These are phyloP conservation scores for Xiphorhynchus erythropygius DNA, from an alignment of 2,797 vertebrate species.

Conservation along the genomic window DNA sequence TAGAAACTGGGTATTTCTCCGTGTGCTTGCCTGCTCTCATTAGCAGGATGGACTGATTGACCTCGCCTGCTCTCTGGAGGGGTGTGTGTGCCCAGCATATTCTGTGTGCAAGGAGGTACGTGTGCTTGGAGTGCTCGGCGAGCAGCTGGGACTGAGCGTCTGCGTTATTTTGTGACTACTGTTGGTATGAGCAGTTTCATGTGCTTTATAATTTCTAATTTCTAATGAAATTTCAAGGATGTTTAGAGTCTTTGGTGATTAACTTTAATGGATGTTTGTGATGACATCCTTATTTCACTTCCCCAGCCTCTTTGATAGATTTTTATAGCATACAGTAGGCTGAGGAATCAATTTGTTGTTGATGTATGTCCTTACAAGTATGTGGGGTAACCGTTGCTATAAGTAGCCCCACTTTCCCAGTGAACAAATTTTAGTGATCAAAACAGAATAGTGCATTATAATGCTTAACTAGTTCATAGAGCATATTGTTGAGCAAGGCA, in stretches of 20 bases:
- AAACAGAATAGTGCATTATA: neutral
- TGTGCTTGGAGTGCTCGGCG: fast-evolving
- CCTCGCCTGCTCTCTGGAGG: neutral
- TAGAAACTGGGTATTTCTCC: neutral
- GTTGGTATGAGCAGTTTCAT: neutral
- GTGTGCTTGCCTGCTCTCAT: neutral
- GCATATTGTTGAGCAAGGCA: neutral
- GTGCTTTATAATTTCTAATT: neutral
- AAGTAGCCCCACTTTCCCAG: neutral
- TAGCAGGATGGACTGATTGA: neutral
- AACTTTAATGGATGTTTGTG: neutral
- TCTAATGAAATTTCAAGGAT: neutral
- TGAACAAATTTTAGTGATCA: neutral
- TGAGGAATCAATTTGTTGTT: neutral
- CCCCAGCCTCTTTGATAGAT: neutral
- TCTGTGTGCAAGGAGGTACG: neutral
- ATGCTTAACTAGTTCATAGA: neutral
- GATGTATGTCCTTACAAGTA: neutral
- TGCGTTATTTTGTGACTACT: neutral
- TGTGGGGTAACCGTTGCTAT: neutral
- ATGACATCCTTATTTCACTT: neutral
- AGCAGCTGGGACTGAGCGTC: neutral
- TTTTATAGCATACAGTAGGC: neutral
- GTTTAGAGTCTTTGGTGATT: neutral
- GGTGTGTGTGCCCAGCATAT: neutral